Conservation (phyloP, 2,888 invertebrate genomes). For the Protodeltote pygarga region DNA sequence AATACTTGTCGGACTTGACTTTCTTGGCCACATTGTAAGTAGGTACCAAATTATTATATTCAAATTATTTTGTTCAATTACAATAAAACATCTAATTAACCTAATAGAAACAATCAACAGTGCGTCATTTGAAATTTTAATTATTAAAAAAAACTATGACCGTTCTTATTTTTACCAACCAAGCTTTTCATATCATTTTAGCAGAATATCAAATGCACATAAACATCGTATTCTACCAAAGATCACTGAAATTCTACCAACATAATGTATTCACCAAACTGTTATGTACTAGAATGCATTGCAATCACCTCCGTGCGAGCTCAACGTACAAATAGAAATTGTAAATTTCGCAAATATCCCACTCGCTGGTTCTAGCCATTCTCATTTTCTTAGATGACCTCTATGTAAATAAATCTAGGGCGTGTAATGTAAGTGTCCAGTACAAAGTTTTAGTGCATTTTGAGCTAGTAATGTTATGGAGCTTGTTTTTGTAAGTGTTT, state of each 20-base stretch:
- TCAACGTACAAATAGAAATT: slow-evolving; percentile 57
- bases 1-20: no score
- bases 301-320: slow-evolving; percentile 45
- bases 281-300: slow-evolving; percentile 31
- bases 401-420: slow-evolving; percentile 66
- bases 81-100: no score
- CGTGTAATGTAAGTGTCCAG: slow-evolving; percentile 70
- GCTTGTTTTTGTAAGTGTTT: neutral
- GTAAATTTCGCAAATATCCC: slow-evolving; percentile 61
- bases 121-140: no score
- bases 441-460: slow-evolving; percentile 52
- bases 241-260: slow-evolving; percentile 50
- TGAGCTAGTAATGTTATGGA: slow-evolving; percentile 20
- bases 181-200: slow-evolving; percentile 7
- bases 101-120: no score
- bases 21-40: no score
- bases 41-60: no score
- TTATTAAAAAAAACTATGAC: no score
- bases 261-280: slow-evolving; percentile 48
- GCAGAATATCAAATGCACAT: slow-evolving; percentile 43
- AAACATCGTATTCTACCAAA: slow-evolving; percentile 43
- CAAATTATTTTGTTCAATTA: no score
- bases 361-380: slow-evolving; percentile 58
- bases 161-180: neutral
- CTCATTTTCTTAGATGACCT: slow-evolving; percentile 75